phyloP scores from a whole-genome alignment of 1,140 invertebrate species.

The Semibalanus balanoides region DNA sequence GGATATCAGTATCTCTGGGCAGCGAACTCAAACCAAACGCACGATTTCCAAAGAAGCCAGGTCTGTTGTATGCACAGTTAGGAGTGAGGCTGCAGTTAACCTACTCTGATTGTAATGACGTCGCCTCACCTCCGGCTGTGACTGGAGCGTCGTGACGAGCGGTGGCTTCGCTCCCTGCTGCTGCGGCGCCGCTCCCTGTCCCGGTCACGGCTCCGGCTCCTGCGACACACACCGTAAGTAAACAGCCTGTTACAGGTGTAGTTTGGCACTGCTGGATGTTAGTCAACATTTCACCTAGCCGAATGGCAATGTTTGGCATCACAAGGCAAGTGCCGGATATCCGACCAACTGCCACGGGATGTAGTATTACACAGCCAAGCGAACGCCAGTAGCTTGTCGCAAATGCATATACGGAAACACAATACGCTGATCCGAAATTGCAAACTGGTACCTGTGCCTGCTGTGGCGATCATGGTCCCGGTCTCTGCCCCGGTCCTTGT shows the following conservation, averaged over 20 bases:
- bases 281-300: too few species aligned
- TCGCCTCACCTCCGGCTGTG: background rate
- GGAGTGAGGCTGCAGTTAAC: too few species aligned
- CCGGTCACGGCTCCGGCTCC: background rate
- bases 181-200: background rate
- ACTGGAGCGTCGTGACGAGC: background rate
- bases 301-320: background rate
- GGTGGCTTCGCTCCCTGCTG: background rate
- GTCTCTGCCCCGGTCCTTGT: background rate
- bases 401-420: background rate
- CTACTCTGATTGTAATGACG: background rate
- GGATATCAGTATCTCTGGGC: background rate
- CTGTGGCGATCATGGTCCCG: slow-evolving; percentile 6
- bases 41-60: background rate
- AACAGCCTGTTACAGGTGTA: too few species aligned
- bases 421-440: too few species aligned
- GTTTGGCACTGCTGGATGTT: too few species aligned
- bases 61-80: background rate
- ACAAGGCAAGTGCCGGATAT: background rate
- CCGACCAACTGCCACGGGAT: background rate
- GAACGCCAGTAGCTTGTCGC: too few species aligned
- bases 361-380: background rate
- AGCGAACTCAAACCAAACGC: too few species aligned
- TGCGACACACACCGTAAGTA: background rate
- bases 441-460: too few species aligned